phyloP scores from a whole-genome alignment of 2,888 invertebrate species.

The Agrotis ipsilon region DNA sequence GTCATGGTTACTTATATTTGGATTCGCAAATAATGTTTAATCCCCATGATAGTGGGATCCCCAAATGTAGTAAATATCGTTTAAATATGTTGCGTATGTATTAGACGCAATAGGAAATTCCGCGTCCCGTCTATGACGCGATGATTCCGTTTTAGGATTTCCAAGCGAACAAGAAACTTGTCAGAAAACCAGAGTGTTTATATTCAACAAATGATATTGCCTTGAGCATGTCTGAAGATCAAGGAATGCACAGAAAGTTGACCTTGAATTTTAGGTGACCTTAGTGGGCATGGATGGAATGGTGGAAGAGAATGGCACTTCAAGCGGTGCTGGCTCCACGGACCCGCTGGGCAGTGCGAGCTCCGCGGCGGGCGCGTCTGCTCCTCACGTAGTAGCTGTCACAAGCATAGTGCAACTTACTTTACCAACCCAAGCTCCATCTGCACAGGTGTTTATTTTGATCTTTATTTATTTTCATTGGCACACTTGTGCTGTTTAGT shows the following conservation, averaged over 20 bases:
- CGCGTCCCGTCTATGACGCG: conserved; percentile 84
- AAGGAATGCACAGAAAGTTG: conserved; percentile 87
- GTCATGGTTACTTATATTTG: conserved; percentile 88
- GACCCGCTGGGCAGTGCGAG: conserved; percentile 82
- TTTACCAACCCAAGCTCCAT: conserved; percentile 92
- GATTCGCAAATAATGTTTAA: conserved; percentile 86
- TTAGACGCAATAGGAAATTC: conserved; percentile 87
- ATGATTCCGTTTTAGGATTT: conserved; percentile 86
- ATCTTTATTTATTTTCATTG: conserved; percentile 56
- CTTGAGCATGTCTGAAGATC: conserved; percentile 76
- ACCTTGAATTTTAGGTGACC: conserved; percentile 93
- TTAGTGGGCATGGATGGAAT: conserved; percentile 96
- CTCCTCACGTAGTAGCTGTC: conserved; percentile 89
- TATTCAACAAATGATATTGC: conserved; percentile 70
- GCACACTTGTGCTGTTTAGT: conserved; percentile 45
- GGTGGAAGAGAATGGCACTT: conserved; percentile 96
- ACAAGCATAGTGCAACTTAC: conserved; percentile 97
- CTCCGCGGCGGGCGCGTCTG: conserved; percentile 76
- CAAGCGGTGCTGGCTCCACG: conserved; percentile 82
- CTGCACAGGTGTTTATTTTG: conserved; percentile 92
- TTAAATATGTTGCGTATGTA: conserved; percentile 81
- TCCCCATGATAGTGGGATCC: conserved; percentile 73
- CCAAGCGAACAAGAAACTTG: conserved; percentile 81
- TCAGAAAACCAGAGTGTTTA: conserved; percentile 70
- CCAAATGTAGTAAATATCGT: conserved; percentile 72